Evolutionary conservation across 2,888 invertebrate species (phyloP).

Genomic region (Eupithecia pulchellata): DNA sequence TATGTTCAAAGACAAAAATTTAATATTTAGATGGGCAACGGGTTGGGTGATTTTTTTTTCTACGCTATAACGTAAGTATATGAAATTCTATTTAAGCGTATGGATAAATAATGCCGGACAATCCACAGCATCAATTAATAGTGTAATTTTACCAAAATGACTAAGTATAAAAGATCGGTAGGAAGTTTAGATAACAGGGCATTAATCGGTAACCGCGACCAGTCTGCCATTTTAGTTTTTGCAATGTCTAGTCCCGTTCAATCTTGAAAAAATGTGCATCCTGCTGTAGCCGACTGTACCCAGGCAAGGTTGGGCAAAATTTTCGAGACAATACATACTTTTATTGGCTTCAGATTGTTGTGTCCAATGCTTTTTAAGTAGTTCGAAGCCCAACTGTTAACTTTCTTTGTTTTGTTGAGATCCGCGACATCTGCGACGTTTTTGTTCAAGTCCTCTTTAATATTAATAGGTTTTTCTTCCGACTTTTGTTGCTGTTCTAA

Average conservation of each 20-base stretch:
- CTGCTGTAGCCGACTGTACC: not conserved
- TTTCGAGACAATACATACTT: slow-evolving; percentile 35
- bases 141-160: not conserved
- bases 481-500: not conserved
- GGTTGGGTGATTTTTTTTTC: too few relatives aligned
- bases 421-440: slow-evolving; percentile 15
- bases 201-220: not conserved
- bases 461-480: slow-evolving; percentile 10
- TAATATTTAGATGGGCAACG: too few relatives aligned
- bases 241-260: not conserved
- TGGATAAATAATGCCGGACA: too few relatives aligned
- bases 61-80: not conserved
- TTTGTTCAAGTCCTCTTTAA: slow-evolving; percentile 21
- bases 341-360: slow-evolving; percentile 30
- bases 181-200: not conserved
- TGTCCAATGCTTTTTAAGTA: slow-evolving; percentile 39
- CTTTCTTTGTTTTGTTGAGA: slow-evolving; percentile 32
- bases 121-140: too few relatives aligned
- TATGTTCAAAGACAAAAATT: too few relatives aligned
- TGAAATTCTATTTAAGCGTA: not conserved
- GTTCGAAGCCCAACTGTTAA: slow-evolving; percentile 37
- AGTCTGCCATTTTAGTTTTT: not conserved
- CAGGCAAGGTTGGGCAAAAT: not conserved
- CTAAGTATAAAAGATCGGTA: not conserved
- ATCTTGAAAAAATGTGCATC: not conserved